These are phyloP conservation scores for Rissa tridactyla DNA, from an alignment of 2,113 vertebrate species.

Conservation along the genomic window DNA sequence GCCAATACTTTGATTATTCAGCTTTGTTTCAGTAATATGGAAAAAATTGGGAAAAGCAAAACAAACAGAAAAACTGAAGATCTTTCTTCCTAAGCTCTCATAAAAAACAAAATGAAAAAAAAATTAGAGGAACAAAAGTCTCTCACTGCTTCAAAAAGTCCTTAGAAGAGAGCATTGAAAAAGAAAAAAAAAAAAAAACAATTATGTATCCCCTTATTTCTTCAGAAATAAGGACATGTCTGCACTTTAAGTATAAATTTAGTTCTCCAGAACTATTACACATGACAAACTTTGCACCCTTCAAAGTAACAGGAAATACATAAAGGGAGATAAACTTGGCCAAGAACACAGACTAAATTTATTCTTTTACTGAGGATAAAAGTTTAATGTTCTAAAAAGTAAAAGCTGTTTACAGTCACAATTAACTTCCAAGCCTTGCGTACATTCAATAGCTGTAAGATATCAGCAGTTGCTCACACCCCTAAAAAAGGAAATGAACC, in stretches of 20 bases:
- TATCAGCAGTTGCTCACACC: conserved; percentile 3
- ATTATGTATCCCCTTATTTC: not conserved
- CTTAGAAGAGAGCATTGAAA: not conserved
- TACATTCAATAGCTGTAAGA: not conserved
- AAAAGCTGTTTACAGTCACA: conserved; percentile 33
- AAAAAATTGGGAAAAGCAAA: not conserved
- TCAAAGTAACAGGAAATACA: conserved; percentile 61
- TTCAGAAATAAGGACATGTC: not conserved
- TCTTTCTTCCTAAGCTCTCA: not conserved
- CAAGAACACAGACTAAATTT: conserved; percentile 7
- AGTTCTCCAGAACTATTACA: not conserved
- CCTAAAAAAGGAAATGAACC: conserved; percentile 17
- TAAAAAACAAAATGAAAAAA: not conserved
- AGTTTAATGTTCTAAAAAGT: conserved; percentile 40
- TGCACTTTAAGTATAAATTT: not conserved
- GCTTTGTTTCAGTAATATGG: not conserved
- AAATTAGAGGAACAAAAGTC: not conserved
- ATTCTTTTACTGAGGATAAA: conserved; percentile 29
- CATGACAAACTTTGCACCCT: conserved; percentile 17
- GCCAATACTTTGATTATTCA: not conserved
- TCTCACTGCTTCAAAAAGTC: not conserved
- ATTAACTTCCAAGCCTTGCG: not conserved
- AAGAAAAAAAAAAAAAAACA: not conserved
- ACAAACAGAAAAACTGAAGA: not conserved
- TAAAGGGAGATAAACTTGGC: conserved; percentile 43